phyloP scores from a whole-genome alignment of 2,113 vertebrate genomes.

The Lamprotornis superbus region DNA sequence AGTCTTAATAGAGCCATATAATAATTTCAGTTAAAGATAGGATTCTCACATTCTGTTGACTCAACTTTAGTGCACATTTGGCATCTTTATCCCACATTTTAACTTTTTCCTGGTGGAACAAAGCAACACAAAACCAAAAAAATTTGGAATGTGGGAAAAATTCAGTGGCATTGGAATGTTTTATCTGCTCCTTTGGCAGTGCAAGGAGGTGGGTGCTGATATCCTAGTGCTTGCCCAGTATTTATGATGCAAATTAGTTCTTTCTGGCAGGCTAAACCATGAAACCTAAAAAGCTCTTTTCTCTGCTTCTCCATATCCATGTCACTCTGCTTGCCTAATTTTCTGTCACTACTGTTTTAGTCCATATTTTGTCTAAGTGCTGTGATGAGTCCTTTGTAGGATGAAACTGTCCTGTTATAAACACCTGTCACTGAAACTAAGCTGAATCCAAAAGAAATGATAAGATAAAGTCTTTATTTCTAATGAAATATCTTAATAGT shows the following conservation, averaged over 20 bases:
- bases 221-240: background rate
- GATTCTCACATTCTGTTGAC: background rate
- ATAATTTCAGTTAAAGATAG: background rate
- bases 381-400: background rate
- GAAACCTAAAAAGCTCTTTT: background rate
- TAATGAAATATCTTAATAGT: background rate
- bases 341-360: background rate
- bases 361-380: background rate
- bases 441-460: background rate
- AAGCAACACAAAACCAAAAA: background rate
- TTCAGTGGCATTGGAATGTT: background rate
- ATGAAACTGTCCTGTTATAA: background rate
- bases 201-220: background rate
- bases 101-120: background rate
- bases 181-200: background rate
- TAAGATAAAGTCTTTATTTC: background rate
- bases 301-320: background rate
- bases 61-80: background rate
- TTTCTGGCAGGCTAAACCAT: background rate
- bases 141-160: background rate
- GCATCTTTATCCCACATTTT: background rate
- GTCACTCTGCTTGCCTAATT: background rate
- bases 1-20: background rate
- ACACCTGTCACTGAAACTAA: background rate
- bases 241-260: background rate